These are phyloP conservation scores for Periophthalmodon schlosseri DNA, from an alignment of 2,113 vertebrate species.

Conservation along the genomic window DNA sequence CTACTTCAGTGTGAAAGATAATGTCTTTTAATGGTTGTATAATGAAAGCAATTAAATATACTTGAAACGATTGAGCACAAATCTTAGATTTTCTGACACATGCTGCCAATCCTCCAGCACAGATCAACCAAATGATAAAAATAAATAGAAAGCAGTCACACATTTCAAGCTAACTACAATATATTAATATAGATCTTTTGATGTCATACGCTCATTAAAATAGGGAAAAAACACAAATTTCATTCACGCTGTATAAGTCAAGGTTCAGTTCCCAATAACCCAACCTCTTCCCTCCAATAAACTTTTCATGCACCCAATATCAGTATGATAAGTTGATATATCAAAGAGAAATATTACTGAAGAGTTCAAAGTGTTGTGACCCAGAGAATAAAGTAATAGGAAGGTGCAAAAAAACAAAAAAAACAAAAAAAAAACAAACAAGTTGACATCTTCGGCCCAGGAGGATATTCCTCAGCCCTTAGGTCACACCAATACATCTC, in stretches of 20 bases:
- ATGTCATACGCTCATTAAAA: constrained; percentile 80
- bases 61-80: constrained; percentile 61
- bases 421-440: constrained; percentile 39
- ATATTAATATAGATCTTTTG: constrained; percentile 90
- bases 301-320: constrained; percentile 73
- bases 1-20: constrained; percentile 51
- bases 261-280: constrained; percentile 49
- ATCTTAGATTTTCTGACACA: constrained; percentile 65
- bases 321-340: constrained; percentile 69
- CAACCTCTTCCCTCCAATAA: constrained; percentile 35
- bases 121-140: constrained; percentile 77
- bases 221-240: constrained; percentile 49
- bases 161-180: constrained; percentile 87
- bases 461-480: constrained; percentile 64
- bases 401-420: constrained; percentile 25
- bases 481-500: constrained; percentile 49
- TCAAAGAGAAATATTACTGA: constrained; percentile 68
- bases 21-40: constrained; percentile 63
- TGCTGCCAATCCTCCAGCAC: constrained; percentile 79
- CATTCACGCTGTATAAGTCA: constrained; percentile 72
- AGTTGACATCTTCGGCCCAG: constrained; percentile 61
- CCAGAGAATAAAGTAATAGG: constrained; percentile 27
- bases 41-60: constrained; percentile 70
- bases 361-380: constrained; percentile 54
- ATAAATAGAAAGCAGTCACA: constrained; percentile 83